Evolutionary conservation across 2,888 invertebrate genomes (phyloP).

Genomic region (Branchipolynoe longqiensis): DNA sequence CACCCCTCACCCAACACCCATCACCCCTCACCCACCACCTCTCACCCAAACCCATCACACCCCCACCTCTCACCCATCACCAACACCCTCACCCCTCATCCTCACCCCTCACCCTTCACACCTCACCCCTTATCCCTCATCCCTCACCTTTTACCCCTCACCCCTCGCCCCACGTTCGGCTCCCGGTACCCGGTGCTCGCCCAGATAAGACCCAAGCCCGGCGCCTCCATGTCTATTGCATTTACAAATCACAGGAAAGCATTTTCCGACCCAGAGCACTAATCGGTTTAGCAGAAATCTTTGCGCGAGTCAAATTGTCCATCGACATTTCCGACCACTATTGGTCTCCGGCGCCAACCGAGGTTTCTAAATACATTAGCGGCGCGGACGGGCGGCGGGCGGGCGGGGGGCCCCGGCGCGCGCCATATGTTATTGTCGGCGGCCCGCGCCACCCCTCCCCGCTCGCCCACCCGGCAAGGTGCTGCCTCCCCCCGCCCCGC

Average conservation of each 20-base stretch:
- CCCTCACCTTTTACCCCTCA: too few species aligned
- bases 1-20: too few species aligned
- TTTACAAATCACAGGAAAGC: conserved; percentile 60
- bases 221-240: conserved; percentile 45
- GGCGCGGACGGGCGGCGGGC: too few species aligned
- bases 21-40: too few species aligned
- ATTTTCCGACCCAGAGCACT: conserved; percentile 50
- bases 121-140: too few species aligned
- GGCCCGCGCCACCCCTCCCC: neutral
- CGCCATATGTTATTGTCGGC: conserved; percentile 57
- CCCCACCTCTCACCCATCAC: too few species aligned
- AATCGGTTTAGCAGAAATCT: conserved; percentile 58
- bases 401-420: neutral
- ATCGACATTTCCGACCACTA: conserved; percentile 57
- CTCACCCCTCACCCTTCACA: too few species aligned
- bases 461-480: neutral
- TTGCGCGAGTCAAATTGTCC: conserved; percentile 55
- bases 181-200: neutral
- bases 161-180: too few species aligned
- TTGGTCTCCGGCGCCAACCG: conserved; percentile 2
- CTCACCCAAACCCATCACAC: too few species aligned
- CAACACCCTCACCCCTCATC: too few species aligned
- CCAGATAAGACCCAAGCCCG: conserved; percentile 33
- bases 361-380: conserved; percentile 47
- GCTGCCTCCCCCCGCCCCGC: neutral